Base-by-base conservation (phyloP, 1,140 invertebrate species). In the Harlomillsia oculata region DNA sequence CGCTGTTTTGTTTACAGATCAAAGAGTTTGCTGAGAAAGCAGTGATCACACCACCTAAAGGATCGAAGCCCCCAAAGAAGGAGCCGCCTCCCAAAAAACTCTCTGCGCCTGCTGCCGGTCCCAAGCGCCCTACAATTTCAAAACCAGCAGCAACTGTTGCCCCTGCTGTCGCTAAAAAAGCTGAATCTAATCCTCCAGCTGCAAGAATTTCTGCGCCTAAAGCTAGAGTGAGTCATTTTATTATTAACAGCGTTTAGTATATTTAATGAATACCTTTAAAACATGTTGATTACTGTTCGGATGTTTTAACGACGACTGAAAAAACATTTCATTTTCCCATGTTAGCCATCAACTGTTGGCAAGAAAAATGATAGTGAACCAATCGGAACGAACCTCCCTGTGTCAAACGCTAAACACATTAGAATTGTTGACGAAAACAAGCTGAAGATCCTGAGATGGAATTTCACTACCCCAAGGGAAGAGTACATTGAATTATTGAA, bases 11-110 rank as follows among this genome's bases (percentile, higher is more conserved):
- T 64, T 62, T 53, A 53, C 63, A 83, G 77, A 92, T 98, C 16
- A 92, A 95, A 72, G 95, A 98, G 71, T 88, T 80, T 67, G 83
- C 83, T 66, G 89, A 96, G 25, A 96, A 94, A 72, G 90, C 89
- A 18, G 87, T 91, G 11, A 84, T 96, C 8, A 69, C 66, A 13
- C 56, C 72, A 21, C 55, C 50, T 0, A 58, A 52, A 36, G 30
- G 30, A 16, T 23, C 49, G 9, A n/a, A n/a, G n/a, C n/a, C n/a
- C n/a, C n/a, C n/a, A n/a, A n/a, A n/a, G 6, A 14, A 34, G 6
- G 30, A 34, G 6, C 6, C 6, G 6, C 6, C 6, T 34, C 30
- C 6, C 6, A 6, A 34, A 34, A 6, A 34, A 34, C 14, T 14
- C 6, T 6, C 30, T 34, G 76, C 66, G 16, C 52, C 71, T 26